phyloP scores from a whole-genome alignment of 2,797 vertebrate species.

The Macroramphosus scolopax region DNA sequence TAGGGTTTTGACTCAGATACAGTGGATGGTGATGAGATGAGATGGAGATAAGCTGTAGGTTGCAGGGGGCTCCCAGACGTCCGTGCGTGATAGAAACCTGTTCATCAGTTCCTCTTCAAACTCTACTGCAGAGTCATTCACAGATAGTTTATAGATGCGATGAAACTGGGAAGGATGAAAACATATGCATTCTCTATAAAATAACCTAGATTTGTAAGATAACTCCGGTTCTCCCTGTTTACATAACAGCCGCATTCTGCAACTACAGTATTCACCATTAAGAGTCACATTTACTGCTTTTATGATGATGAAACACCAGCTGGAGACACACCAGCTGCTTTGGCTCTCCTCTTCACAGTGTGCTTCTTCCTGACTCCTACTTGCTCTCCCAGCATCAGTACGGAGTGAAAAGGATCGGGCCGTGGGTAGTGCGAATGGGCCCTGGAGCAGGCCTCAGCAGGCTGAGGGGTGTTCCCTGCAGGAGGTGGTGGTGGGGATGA shows the following conservation, averaged over 20 bases:
- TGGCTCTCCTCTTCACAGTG: conserved; percentile 70
- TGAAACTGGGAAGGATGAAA: conserved; percentile 35
- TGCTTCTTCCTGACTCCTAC: conserved; percentile 68
- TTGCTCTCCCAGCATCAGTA: conserved; percentile 74
- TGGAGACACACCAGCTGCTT: conserved; percentile 30
- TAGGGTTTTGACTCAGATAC: conserved; percentile 60
- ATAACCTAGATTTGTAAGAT: conserved; percentile 23
- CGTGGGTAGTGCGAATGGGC: conserved; percentile 85
- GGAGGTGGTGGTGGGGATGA: conserved; percentile 74
- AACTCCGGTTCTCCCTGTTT: conserved; percentile 40
- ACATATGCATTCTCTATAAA: conserved; percentile 27
- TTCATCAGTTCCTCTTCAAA: conserved; percentile 36
- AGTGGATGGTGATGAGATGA: too few species aligned
- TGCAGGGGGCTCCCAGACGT: conserved; percentile 27
- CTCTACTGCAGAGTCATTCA: conserved; percentile 27
- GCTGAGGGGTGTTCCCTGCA: conserved; percentile 84
- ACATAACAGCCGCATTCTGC: conserved; percentile 40
- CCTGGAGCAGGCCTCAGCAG: conserved; percentile 85
- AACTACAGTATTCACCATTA: conserved; percentile 31
- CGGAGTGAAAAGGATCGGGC: conserved; percentile 87
- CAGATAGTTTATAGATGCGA: conserved; percentile 35
- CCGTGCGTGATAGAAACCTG: conserved; percentile 41
- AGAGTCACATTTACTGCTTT: conserved; percentile 32
- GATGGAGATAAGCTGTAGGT: conserved; percentile 25
- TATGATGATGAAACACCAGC: conserved; percentile 22